Evolutionary conservation across 2,113 vertebrate species (phyloP).

Genomic region (Melanerpes formicivorus): DNA sequence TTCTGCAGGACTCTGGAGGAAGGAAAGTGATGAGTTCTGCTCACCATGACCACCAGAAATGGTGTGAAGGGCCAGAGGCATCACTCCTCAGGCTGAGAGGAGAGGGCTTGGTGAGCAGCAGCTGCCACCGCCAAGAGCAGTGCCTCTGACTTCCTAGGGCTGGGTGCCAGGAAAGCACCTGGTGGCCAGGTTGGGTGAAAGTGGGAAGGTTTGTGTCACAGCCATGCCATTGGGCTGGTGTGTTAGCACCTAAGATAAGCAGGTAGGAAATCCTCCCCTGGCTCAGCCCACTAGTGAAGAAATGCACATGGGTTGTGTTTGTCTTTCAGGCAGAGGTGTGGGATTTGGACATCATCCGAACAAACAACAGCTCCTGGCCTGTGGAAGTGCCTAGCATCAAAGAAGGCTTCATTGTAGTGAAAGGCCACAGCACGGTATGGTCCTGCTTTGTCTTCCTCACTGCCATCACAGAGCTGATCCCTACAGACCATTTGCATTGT

Average conservation of each 20-base stretch:
- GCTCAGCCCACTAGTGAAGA: background rate
- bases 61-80: background rate
- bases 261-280: background rate
- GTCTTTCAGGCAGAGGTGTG: constrained; percentile 93
- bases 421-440: constrained; percentile 90
- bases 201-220: background rate
- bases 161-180: background rate
- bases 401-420: constrained; percentile 92
- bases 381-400: constrained; percentile 86
- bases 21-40: background rate
- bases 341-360: constrained; percentile 93
- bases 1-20: background rate
- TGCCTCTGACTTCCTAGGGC: background rate
- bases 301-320: background rate
- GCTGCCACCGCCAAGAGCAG: background rate
- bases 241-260: background rate
- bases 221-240: background rate
- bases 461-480: rapidly evolving
- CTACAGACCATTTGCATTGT: background rate
- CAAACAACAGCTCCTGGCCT: constrained; percentile 87
- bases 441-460: background rate
- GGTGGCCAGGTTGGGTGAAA: background rate
- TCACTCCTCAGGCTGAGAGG: rapidly evolving
- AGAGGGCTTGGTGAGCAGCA: background rate
- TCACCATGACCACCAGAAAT: background rate